Base-by-base conservation (phyloP, 2,797 vertebrate species). In the Triplophysa yarkandensis region DNA sequence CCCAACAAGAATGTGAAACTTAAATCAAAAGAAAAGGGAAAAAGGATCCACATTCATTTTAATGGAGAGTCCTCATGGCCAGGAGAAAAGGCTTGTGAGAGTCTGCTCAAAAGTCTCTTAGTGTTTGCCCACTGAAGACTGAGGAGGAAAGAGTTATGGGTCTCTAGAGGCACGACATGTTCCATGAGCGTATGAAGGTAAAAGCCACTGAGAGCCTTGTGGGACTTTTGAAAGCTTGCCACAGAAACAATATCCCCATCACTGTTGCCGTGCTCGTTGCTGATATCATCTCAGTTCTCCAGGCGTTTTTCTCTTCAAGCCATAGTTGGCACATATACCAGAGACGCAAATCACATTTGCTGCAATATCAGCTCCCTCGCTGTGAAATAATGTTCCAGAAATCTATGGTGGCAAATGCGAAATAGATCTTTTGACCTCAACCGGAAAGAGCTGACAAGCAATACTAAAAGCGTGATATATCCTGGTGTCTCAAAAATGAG, bases 121-220 rank as follows among this genome's bases (percentile, higher is more conserved):
- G 86, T 90, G 89, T 92, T 88, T 81, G 66, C 81, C 82, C 60
- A 75, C 84, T 89, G 89, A 90, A 89, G 88, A 88, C 86, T 25
- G 50, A 69, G 64, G 36, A 87, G 87, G 86, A 87, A 86, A 87
- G 87, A 80, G 46, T 44, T 85, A 68, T 77, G 84, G 85, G 86
- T 89, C 83, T 90, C 84, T 74, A 83, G 83, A 87, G 87, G 84
- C 83, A 78, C 21, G 44, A 28, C 36, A 30, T 32, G 80, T 80
- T 86, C 81, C 85, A 69, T 69, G 83, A 85, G 87, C 80, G 44
- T 72, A 75, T 71, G 57, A 57, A 71, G 43, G 44, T 28, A 48
- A 46, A 50, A 4, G 4, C 55, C 32, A 74, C 9, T 39, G 57
- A 39, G 52, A 55, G 41, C 46, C 57, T 72, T 55, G 64, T 54